Evolutionary conservation across 1,140 invertebrate genomes (phyloP), one percentile per base, ranked within the genome.

Genomic region (Camponotus floridanus): DNA sequence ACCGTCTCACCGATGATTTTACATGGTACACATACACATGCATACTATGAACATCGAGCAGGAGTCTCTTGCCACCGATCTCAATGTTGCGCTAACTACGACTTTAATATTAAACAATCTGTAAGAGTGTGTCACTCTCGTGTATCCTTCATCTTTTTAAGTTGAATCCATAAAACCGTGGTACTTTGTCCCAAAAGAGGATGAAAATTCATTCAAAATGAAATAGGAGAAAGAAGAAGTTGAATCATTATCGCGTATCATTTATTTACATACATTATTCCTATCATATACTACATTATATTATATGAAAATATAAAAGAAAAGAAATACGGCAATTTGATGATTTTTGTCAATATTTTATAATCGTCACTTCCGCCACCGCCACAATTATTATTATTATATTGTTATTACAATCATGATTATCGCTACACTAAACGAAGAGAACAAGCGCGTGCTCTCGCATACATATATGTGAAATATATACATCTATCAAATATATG

Each of bases 41-140:
- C 61, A 76, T 9, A 11, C 0, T 51, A 86, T 76, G 21, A 91
- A 92, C 91, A 93, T 87, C 92, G 92, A 94, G 92, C 92, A 93
- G 90, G 92, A 94, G 92, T 89, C 71, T 92, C 90, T 93, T 90
- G 91, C 90, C 90, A 93, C 89, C 92, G 94, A 95, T 94, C 94
- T 95, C 94, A 95, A 91, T 92, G 92, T 87, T 93, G 91, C 91
- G 92, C 91, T 93, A 91, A 92, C 86, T 88, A 83, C 87, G 90
- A 92, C 89, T 93, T 87, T 87, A 80, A 88, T 73, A 85, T 87
- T 86, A 90, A 90, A 86, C 90, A 90, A 84, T 71, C 90, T 94
- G 89, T 92, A 92, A 79, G 89, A 91, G 86, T 73, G 81, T 91
- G 73, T 91, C 67, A 90, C 76, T 88, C 76, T 88, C 86, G 88